Base-by-base conservation (phyloP, 2,888 invertebrate genomes). In the Luperina testacea region DNA sequence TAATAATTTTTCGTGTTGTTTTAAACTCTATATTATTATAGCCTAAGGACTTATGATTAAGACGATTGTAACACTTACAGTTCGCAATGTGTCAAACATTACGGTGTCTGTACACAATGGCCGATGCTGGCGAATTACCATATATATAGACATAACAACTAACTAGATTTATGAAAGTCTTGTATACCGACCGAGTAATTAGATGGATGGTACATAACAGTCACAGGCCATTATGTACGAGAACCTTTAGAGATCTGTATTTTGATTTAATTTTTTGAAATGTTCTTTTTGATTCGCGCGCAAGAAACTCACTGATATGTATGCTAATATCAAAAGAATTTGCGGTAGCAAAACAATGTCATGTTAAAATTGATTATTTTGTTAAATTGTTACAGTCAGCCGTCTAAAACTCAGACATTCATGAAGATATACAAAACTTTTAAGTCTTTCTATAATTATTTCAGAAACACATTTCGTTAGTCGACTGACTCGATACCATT, bases 61-160 rank as follows among this genome's bases (percentile, higher is more conserved):
- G 93, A 96, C 95, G 94, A 93, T 95, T 95, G 96, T 96, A 96
- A 95, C 94, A 95, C 95, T 95, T 95, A 92, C 94, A 86, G 93
- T 94, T 95, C 92, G 95, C 96, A 96, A 95, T 91, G 92, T 95
- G 95, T 96, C 94, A 93, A 93, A 84, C 68, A 87, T 83, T 74
- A 80, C 51, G 72, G 85, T 69, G 42, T 74, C 27, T 64, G 81
- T 77, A 85, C 84, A 85, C 65, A 84, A 87, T 84, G 74, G 75
- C 70, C 83, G 27, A 80, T 51, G 64, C 48, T 48, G 4, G 48
- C 48, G 77, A n/a, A 59, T 57, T 42, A 64, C 32, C 53, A 63
- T 70, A 42, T 24, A 24, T 20, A 57, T 24, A 53, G 24, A 57
- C 63, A 77, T 72, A 63, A 85, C 63, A 59, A 71, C 73, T 74